phyloP scores from a whole-genome alignment of 1,140 invertebrate species.

The Onthophagus taurus region DNA sequence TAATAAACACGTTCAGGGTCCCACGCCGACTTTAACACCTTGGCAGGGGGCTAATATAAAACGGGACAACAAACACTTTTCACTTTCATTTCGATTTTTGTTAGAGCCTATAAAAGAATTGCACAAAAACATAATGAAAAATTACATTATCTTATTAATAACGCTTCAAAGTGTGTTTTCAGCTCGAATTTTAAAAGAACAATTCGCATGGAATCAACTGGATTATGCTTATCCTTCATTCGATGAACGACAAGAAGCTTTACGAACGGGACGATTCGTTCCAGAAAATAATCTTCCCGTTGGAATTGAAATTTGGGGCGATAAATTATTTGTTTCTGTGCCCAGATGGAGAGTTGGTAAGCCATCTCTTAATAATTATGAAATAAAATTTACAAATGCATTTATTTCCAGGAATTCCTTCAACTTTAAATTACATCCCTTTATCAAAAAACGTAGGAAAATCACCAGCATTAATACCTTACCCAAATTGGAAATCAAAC shows the following conservation, averaged over 20 bases:
- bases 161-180: too few species aligned
- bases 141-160: too few species aligned
- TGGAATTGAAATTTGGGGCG: constrained; percentile 65
- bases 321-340: constrained; percentile 68
- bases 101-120: too few species aligned
- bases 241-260: constrained; percentile 47
- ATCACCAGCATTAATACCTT: constrained; percentile 64
- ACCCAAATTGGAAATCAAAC: constrained; percentile 65
- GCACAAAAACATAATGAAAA: too few species aligned
- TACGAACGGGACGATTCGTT: constrained; percentile 52
- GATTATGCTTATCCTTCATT: constrained; percentile 63
- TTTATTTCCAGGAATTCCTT: constrained; percentile 56
- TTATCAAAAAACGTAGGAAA: constrained; percentile 49
- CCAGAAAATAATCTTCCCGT: constrained; percentile 68
- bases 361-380: not conserved
- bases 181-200: too few species aligned
- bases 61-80: too few species aligned
- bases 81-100: too few species aligned
- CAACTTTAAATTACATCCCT: constrained; percentile 69
- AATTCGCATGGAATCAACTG: constrained; percentile 62
- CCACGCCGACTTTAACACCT: too few species aligned
- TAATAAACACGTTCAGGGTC: too few species aligned
- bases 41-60: too few species aligned
- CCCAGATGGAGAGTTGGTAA: constrained; percentile 55
- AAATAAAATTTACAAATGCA: constrained; percentile 1